Percentiles rank a stretch among this genome's conserved stretches.
Conservation (phyloP, 2,888 invertebrate species). For the Ommatoiulus sabulosus region DNA sequence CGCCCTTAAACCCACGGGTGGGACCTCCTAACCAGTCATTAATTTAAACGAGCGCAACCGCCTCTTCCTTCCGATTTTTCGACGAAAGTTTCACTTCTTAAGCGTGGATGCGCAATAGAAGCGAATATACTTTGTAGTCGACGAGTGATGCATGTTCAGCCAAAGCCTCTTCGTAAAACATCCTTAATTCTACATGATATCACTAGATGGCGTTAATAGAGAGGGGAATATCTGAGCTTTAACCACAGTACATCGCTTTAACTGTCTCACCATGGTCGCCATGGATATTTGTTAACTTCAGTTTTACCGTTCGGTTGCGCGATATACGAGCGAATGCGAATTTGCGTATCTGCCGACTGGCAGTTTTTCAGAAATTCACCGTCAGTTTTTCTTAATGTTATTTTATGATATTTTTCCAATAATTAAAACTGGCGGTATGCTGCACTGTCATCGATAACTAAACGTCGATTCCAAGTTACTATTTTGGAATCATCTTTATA, state of each 20-base stretch:
- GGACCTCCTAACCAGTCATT: background rate
- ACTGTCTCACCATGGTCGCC: no score
- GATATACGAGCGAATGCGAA: no score
- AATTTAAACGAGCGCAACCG: background rate
- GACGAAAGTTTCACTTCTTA: background rate
- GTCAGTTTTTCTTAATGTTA: no score
- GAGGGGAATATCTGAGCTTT: no score
- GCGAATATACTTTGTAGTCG: background rate
- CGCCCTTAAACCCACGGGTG: background rate
- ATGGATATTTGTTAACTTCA: no score
- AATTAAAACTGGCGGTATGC: no score
- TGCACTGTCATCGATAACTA: no score
- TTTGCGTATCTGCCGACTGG: background rate
- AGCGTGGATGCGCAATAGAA: background rate
- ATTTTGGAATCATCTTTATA: background rate
- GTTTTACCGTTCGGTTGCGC: no score
- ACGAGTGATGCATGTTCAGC: background rate
- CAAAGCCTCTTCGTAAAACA: background rate
- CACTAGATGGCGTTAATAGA: background rate
- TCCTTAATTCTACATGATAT: background rate
- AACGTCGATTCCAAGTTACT: no score
- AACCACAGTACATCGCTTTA: no score
- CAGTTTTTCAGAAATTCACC: background rate
- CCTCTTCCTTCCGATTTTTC: background rate
- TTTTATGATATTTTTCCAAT: no score